Conservation (phyloP, 1,140 invertebrate species). For the Psix sp. region DNA sequence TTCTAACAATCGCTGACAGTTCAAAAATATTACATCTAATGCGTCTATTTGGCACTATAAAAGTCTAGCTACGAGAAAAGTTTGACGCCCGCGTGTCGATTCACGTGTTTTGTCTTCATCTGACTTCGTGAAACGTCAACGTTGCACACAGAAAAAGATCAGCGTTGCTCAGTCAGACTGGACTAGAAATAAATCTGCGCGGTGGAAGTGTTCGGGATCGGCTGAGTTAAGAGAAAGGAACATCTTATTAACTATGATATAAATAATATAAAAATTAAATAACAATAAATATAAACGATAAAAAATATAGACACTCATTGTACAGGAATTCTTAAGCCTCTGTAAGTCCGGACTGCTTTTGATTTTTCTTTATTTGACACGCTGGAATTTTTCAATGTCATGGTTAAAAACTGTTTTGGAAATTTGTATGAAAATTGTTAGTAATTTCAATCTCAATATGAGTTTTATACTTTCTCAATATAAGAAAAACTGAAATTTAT, state of each 20-base stretch:
- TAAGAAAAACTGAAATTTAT: too few relatives aligned
- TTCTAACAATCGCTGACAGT: conserved; percentile 32
- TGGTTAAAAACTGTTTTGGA: too few relatives aligned
- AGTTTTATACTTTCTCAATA: too few relatives aligned
- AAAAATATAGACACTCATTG: conserved; percentile 33
- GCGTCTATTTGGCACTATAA: conserved; percentile 57
- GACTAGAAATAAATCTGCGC: conserved; percentile 49
- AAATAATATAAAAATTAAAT: conserved; percentile 55
- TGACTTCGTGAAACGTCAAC: conserved; percentile 14
- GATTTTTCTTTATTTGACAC: too few relatives aligned
- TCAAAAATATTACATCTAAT: conserved; percentile 39
- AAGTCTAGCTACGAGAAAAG: conserved; percentile 47
- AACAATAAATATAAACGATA: conserved; percentile 47
- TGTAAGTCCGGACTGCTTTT: background rate
- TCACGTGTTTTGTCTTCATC: conserved; percentile 13
- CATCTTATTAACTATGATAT: conserved; percentile 44
- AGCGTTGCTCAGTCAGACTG: conserved; percentile 41
- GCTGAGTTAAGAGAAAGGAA: conserved; percentile 8
- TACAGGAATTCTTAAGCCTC: conserved; percentile 27
- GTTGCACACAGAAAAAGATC: conserved; percentile 36
- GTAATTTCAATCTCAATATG: too few relatives aligned
- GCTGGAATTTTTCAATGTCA: too few relatives aligned
- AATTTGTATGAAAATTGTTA: too few relatives aligned
- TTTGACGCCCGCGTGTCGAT: conserved; percentile 35
- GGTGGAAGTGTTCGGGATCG: conserved; percentile 18